phyloP scores from a whole-genome alignment of 2,113 vertebrate genomes.

The Xenopus borealis region DNA sequence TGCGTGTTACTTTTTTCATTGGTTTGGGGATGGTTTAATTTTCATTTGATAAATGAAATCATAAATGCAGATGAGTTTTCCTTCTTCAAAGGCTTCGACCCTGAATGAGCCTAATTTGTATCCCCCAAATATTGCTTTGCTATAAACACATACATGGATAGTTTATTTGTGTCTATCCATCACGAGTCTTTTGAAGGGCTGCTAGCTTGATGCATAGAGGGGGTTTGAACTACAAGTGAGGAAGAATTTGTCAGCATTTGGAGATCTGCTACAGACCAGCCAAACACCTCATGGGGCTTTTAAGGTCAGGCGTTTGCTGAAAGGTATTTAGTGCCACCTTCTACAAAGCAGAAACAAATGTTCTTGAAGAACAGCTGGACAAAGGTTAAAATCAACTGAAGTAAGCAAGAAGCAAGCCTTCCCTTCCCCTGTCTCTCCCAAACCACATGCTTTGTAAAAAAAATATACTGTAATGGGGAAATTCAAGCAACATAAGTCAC shows the following conservation, averaged over 20 bases:
- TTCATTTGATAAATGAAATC: not conserved
- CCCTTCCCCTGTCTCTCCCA: not conserved
- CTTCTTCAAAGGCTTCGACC: not conserved
- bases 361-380: slow-evolving; percentile 26
- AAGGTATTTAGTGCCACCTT: slow-evolving; percentile 46
- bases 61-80: not conserved
- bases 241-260: slow-evolving; percentile 42
- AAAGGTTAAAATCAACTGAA: slow-evolving; percentile 39
- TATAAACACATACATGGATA: slow-evolving; percentile 30
- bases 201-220: slow-evolving; percentile 4
- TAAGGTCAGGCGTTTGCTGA: slow-evolving; percentile 43
- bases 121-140: slow-evolving; percentile 25
- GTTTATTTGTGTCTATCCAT: slow-evolving; percentile 44
- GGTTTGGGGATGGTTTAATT: not conserved
- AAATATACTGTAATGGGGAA: not conserved
- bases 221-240: slow-evolving; percentile 28
- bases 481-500: not conserved
- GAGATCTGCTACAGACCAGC: slow-evolving; percentile 37
- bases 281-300: slow-evolving; percentile 43
- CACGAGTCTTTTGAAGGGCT: slow-evolving; percentile 11
- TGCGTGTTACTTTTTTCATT: too few relatives aligned
- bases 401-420: not conserved
- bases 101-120: not conserved
- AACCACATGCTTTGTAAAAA: not conserved
- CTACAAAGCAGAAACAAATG: slow-evolving; percentile 46